These are phyloP conservation scores for Trachelus iudaicus DNA, from an alignment of 2,888 invertebrate genomes.

Conservation along the genomic window DNA sequence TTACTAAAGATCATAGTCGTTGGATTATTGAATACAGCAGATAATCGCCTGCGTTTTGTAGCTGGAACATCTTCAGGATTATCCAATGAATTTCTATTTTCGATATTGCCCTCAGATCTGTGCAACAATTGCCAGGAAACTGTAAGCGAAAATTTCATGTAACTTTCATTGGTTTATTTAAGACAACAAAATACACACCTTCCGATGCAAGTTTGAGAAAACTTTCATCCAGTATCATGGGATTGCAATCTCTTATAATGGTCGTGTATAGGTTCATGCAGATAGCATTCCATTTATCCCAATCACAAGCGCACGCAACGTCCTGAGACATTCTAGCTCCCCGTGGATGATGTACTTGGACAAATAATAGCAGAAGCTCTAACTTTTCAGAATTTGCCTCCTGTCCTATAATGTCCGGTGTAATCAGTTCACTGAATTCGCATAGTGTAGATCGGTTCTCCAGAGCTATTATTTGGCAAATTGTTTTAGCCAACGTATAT, in stretches of 20 bases:
- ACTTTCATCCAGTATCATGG: slow-evolving; percentile 33
- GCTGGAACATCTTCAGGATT: slow-evolving; percentile 12
- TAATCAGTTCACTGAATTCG: slow-evolving; percentile 68
- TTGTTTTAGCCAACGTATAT: slow-evolving; percentile 41
- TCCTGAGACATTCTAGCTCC: slow-evolving; percentile 57
- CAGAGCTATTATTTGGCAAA: slow-evolving; percentile 65
- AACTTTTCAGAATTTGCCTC: slow-evolving; percentile 58
- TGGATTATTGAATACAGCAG: slow-evolving; percentile 39
- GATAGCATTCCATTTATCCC: slow-evolving; percentile 64
- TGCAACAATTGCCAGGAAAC: slow-evolving; percentile 60
- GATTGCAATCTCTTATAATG: slow-evolving; percentile 54
- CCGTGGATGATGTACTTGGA: slow-evolving; percentile 68
- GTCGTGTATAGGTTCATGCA: slow-evolving; percentile 61
- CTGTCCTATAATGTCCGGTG: slow-evolving; percentile 65
- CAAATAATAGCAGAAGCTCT: slow-evolving; percentile 67
- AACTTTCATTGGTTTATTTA: slow-evolving; percentile 25
- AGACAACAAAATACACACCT: slow-evolving; percentile 41
- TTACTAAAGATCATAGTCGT: slow-evolving; percentile 51
- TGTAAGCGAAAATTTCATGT: slow-evolving; percentile 46
- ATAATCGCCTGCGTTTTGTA: slow-evolving; percentile 52
- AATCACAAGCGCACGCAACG: slow-evolving; percentile 61
- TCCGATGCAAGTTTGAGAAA: slow-evolving; percentile 51
- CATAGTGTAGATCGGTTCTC: slow-evolving; percentile 69
- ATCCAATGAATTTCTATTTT: slow-evolving; percentile 4
- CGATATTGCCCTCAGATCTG: slow-evolving; percentile 24